Evolutionary conservation across 2,888 invertebrate species (phyloP), one percentile per base, ranked within the genome.

Genomic region (Macrophya alboannulata): DNA sequence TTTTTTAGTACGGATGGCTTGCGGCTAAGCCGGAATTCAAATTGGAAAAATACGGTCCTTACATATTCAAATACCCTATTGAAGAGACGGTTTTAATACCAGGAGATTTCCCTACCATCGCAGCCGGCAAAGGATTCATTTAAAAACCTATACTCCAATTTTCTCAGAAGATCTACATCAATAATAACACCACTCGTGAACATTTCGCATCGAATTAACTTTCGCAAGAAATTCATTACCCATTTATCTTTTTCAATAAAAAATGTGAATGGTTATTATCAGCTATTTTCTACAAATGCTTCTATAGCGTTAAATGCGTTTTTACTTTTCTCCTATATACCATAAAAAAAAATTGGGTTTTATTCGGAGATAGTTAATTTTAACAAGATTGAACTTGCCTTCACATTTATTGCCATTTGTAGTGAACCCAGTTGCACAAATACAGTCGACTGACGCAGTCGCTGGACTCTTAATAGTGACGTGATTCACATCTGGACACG

Each of bases 401-500:
- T 95, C 95, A 91, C 96, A 96, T 87, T 94, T 93, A 40, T 93
- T 93, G 21, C 94, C 93, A 21, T 94, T 92, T 1, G 94, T 94
- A 25, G 93, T 93, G 90, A 95, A 96, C n/a, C 96, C 96, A 17
- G 93, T 92, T 90, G 96, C 95, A 89, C 96, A 97, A 25, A 94
- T 92, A 90, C 96, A 96, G 87, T 95, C 95, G 6, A 95, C 93
- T 5, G 94, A 88, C 25, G 95, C 94, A 21, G 94, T 93, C 0
- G 96, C 95, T 65, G 96, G 95, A 10, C 94, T 93, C n/a, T 92
- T 90, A 10, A 92, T 90, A 0, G 96, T 96, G 17, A 95, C 94
- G 87, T 96, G 96, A 90, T 96, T 95, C 31, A 94, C 94, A 90
- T 96, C 96, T 0, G 96, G 96, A 90, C 96, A 97, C 2, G 95